Evolutionary conservation across 2,888 invertebrate species (phyloP).

Genomic region (Lypha dubia): DNA sequence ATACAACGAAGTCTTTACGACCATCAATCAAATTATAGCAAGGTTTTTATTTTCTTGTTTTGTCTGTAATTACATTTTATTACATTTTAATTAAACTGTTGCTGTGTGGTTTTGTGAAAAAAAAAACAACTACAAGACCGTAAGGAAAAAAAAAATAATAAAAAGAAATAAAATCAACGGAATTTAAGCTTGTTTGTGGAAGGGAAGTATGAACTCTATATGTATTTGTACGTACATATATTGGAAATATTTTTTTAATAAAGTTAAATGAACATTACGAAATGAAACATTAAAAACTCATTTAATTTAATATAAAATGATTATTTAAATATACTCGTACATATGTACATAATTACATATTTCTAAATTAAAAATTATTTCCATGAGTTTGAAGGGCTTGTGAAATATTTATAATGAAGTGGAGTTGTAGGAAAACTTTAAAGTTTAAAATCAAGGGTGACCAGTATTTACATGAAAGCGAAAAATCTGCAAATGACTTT

Average conservation of each 20-base stretch:
- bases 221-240: no score
- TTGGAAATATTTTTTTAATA: conserved; percentile 33
- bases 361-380: not conserved
- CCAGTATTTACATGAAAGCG: not conserved
- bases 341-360: no score
- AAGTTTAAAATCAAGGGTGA: not conserved
- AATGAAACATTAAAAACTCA: not conserved
- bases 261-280: conserved; percentile 27
- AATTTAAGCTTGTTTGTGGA: not conserved
- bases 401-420: not conserved
- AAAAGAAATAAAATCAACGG: not conserved
- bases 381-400: not conserved
- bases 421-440: not conserved
- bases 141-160: not conserved
- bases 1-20: not conserved
- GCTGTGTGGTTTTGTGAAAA: conserved; percentile 4
- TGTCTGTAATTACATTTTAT: conserved; percentile 53
- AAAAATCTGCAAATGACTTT: no score
- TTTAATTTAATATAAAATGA: conserved; percentile 37
- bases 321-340: conserved; percentile 39
- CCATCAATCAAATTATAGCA: conserved; percentile 40
- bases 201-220: not conserved
- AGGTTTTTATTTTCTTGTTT: conserved; percentile 9
- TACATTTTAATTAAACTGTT: conserved; percentile 61
- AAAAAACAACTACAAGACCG: not conserved